These are phyloP conservation scores for Onychomys leucogaster DNA, from an alignment of 2,797 vertebrate species.

Conservation along the genomic window DNA sequence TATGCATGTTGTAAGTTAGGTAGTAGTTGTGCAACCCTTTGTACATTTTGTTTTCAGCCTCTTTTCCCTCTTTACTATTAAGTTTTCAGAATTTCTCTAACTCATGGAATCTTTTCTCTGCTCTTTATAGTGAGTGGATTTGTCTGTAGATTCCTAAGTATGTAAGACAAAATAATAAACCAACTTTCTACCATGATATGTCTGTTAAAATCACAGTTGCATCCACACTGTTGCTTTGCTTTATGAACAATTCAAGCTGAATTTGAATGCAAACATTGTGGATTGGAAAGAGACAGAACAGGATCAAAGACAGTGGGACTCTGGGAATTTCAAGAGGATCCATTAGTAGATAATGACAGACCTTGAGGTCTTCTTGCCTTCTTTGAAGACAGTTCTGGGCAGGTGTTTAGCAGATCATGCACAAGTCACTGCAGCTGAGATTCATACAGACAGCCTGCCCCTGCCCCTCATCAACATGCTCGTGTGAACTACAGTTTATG, in stretches of 20 bases:
- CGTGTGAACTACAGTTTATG: conserved; percentile 47
- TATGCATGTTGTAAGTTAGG: neutral
- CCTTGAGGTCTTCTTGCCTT: neutral
- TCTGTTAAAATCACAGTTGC: neutral
- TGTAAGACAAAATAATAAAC: neutral
- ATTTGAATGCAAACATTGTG: neutral
- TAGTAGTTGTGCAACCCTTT: neutral
- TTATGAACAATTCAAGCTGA: neutral
- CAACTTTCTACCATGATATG: neutral
- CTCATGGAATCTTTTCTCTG: neutral
- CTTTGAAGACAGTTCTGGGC: too few species aligned
- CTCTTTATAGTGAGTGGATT: neutral
- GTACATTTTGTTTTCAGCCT: neutral
- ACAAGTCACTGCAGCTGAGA: neutral
- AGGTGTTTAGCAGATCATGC: neutral
- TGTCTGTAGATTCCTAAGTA: neutral
- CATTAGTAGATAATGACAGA: neutral
- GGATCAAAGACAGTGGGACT: neutral
- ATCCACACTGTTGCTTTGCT: neutral
- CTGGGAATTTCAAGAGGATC: neutral
- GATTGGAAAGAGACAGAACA: neutral
- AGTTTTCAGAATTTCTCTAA: neutral
- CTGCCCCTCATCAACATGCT: neutral
- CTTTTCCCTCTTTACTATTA: neutral
- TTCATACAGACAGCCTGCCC: neutral